These are phyloP conservation scores for Premnoplex brunnescens DNA, from an alignment of 2,797 vertebrate genomes.

Conservation along the genomic window DNA sequence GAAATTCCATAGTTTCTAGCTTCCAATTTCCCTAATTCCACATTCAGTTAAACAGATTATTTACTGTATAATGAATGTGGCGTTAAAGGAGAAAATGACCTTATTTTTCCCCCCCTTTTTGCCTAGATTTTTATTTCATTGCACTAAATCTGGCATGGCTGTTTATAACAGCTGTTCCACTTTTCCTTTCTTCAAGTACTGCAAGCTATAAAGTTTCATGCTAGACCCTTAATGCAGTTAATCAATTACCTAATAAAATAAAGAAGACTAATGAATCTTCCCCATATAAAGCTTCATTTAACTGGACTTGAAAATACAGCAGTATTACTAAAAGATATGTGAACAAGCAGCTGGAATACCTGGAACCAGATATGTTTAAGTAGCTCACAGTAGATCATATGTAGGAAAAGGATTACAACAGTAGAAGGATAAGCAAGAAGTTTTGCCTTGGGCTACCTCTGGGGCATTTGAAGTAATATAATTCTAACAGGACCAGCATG, in stretches of 20 bases:
- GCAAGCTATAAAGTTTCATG: slow-evolving; percentile 48
- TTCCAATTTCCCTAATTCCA: not conserved
- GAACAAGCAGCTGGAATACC: not conserved
- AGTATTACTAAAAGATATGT: not conserved
- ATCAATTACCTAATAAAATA: slow-evolving; percentile 59
- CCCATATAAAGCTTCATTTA: not conserved
- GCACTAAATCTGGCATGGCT: slow-evolving; percentile 33
- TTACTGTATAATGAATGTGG: not conserved
- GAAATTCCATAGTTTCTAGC: not conserved
- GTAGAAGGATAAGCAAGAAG: not conserved
- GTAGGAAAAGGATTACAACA: slow-evolving; percentile 31
- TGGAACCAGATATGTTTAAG: not conserved
- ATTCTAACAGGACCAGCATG: not conserved
- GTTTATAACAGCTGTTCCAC: slow-evolving; percentile 46
- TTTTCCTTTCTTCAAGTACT: slow-evolving; percentile 31
- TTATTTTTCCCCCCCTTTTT: not conserved
- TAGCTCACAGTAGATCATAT: not conserved
- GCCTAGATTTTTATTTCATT: slow-evolving; percentile 47
- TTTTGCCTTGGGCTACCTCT: slow-evolving; percentile 41
- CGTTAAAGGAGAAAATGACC: not conserved
- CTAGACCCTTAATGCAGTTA: slow-evolving; percentile 19
- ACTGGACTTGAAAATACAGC: not conserved
- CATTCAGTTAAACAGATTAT: not conserved
- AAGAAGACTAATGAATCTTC: slow-evolving; percentile 41
- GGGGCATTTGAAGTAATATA: not conserved